phyloP scores from a whole-genome alignment of 2,113 vertebrate species.

The Cervus canadensis region DNA sequence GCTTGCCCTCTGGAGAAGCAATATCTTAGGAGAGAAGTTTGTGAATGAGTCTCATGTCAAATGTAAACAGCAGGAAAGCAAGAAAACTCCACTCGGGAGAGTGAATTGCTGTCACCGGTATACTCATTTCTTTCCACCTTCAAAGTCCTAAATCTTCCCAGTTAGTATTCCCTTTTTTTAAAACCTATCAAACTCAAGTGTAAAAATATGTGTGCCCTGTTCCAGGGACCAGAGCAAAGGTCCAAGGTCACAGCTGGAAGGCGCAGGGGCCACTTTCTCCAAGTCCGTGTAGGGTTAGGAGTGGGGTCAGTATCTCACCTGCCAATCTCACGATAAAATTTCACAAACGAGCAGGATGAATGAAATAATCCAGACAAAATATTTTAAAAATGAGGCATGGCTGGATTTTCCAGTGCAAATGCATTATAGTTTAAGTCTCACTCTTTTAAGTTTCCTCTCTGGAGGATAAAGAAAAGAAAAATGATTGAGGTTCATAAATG shows the following conservation, averaged over 20 bases:
- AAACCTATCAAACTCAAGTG: slow-evolving; percentile 73
- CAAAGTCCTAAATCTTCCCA: slow-evolving; percentile 42
- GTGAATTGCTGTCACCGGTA: slow-evolving; percentile 29
- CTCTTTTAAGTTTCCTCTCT: not conserved
- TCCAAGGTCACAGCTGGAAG: slow-evolving; percentile 80
- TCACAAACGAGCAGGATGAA: slow-evolving; percentile 39
- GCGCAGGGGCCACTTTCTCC: slow-evolving; percentile 52
- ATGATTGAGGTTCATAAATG: not conserved
- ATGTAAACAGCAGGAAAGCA: slow-evolving; percentile 28
- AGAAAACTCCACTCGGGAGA: slow-evolving; percentile 12
- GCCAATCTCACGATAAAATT: slow-evolving; percentile 40
- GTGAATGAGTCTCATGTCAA: slow-evolving; percentile 9
- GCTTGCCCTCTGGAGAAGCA: not conserved
- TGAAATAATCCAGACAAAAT: slow-evolving; percentile 29
- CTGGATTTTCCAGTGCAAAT: not conserved
- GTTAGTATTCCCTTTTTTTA: slow-evolving; percentile 52
- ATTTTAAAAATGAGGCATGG: not conserved
- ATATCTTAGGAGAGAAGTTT: not conserved
- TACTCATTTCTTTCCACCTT: slow-evolving; percentile 21
- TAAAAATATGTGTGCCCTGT: slow-evolving; percentile 74
- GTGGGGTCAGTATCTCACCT: slow-evolving; percentile 43
- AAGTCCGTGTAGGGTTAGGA: not conserved
- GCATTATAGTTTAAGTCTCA: not conserved
- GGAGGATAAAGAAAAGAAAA: not conserved
- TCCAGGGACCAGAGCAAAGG: slow-evolving; percentile 61